Base-by-base conservation (phyloP, 2,888 invertebrate genomes). In the Philonicus albiceps region DNA sequence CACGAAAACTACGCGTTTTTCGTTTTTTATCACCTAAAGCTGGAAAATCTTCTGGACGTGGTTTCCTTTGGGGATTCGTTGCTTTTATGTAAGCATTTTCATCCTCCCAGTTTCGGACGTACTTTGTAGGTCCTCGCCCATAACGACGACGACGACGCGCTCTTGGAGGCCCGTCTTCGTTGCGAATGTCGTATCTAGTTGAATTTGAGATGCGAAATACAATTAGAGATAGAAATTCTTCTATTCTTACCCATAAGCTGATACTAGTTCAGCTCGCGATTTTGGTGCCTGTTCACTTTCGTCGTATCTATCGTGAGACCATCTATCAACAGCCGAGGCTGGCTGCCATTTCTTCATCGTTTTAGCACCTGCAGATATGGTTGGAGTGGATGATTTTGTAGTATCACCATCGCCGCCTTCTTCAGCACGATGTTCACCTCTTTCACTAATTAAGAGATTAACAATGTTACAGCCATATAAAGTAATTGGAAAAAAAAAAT, bases 91-190 rank as follows among this genome's bases (percentile, higher is more conserved):
- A 98, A 0, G 98, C 98, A 90, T 96, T 96, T 91, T 97, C 97
- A 91, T 98, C 98, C 91, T 98, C 97, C 97, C 98, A 98, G 87
- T 97, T 97, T 13, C 98, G 94, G 0, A 96, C 97, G 91, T 98
- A 98, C 91, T 97, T 98, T 91, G 96, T 97, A 0, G 98, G 98
- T 0, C 98, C 97, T 86, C 98, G 96, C 0, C 97, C 97, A 91
- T 98, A 98, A 93, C 97, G 94, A 89, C 97, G 93, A 89, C 97
- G 95, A 89, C 98, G 94, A 85, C 98, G 93, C 0, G 98, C 97
- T 90, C 97, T 95, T 0, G 98, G 98, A 1, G 98, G 97, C 0
- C 97, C 96, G 90, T 98, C 98, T 91, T 98, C 98, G 90, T 96
- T 97, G 80, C 98, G 94, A 88, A 99, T 99, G 90, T 99, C 98